Percentiles rank a stretch among this genome's conserved stretches.
These are phyloP conservation scores for Acanthosoma haemorrhoidale DNA, from an alignment of 2,888 invertebrate genomes.

Conservation along the genomic window DNA sequence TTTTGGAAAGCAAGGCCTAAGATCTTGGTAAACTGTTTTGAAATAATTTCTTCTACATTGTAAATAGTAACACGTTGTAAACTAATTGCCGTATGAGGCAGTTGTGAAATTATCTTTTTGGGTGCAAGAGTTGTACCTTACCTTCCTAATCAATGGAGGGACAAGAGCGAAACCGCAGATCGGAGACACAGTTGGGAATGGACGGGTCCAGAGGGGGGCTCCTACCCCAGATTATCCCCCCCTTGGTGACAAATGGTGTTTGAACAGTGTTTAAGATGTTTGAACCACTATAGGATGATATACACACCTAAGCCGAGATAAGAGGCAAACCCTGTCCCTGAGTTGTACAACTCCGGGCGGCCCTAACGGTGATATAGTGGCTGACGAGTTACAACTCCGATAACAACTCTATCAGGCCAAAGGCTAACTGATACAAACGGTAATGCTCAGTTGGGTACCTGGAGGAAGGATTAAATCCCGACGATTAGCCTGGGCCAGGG, in stretches of 20 bases:
- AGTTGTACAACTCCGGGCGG: too few species aligned
- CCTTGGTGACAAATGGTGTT: constrained; percentile 1
- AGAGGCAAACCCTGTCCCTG: constrained; percentile 9
- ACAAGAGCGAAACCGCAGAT: too few species aligned
- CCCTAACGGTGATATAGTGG: constrained; percentile 4
- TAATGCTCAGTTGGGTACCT: background rate
- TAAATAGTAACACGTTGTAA: too few species aligned
- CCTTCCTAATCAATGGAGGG: too few species aligned
- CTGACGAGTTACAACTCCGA: background rate
- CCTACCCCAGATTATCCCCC: background rate
- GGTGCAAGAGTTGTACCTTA: too few species aligned
- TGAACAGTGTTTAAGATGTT: constrained; percentile 12
- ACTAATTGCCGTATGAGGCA: too few species aligned
- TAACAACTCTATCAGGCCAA: constrained; percentile 1
- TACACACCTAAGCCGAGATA: background rate
- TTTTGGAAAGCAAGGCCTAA: too few species aligned
- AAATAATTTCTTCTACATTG: too few species aligned
- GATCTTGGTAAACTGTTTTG: too few species aligned
- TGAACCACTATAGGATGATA: constrained; percentile 7
- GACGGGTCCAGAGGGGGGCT: background rate
- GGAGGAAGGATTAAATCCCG: background rate
- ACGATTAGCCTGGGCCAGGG: background rate
- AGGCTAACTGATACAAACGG: constrained; percentile 9
- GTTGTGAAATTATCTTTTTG: too few species aligned
- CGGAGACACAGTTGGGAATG: background rate